Conservation (phyloP, 2,888 invertebrate species). For the Atethmia centrago region DNA sequence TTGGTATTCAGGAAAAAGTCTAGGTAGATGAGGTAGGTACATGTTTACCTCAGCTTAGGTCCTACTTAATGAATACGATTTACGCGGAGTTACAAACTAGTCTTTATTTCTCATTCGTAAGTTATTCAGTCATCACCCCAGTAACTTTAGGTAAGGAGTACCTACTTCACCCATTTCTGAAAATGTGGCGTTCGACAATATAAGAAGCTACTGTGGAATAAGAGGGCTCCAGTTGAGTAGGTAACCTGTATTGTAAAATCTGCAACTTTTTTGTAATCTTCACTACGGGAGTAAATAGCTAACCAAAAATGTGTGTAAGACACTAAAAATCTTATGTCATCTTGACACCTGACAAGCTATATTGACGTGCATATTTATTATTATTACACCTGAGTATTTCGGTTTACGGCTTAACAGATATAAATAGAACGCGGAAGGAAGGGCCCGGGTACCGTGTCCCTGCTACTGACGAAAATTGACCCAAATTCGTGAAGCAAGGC, state of each 20-base stretch:
- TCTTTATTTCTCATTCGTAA: too few relatives aligned
- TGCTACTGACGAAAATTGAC: constrained; percentile 78
- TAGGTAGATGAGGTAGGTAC: too few relatives aligned
- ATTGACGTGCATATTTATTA: constrained; percentile 58
- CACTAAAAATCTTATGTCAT: constrained; percentile 17
- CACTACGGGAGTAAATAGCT: not conserved
- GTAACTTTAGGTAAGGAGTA: not conserved
- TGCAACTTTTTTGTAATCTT: not conserved
- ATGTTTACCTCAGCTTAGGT: too few relatives aligned
- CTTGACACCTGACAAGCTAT: constrained; percentile 42
- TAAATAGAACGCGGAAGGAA: constrained; percentile 74
- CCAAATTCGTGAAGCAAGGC: constrained; percentile 76
- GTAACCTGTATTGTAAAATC: not conserved
- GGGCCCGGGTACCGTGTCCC: constrained; percentile 66
- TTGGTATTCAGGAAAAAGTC: too few relatives aligned
- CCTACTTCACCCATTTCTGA: not conserved
- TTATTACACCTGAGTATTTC: constrained; percentile 67
- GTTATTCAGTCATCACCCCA: not conserved
- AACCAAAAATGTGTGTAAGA: not conserved
- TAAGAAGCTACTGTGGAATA: not conserved
- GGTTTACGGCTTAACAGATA: constrained; percentile 67
- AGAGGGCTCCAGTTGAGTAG: not conserved
- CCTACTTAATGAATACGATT: too few relatives aligned
- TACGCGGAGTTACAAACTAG: too few relatives aligned
- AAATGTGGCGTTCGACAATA: not conserved